These are phyloP conservation scores for Drosophila malerkotliana DNA, from an alignment of 1,140 invertebrate species.

Conservation along the genomic window DNA sequence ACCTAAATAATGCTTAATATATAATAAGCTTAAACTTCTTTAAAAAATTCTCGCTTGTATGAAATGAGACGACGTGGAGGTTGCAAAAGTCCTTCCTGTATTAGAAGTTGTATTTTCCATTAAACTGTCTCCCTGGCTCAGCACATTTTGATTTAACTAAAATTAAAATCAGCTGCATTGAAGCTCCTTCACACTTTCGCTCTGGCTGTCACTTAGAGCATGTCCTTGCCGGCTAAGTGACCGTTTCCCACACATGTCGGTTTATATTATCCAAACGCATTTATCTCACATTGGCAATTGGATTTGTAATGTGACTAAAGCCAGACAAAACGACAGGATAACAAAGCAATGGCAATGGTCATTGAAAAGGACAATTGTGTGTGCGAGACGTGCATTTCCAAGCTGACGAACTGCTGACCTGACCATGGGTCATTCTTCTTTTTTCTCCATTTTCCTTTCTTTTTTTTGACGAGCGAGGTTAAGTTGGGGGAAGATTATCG, in stretches of 20 bases:
- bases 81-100: slow-evolving; percentile 10
- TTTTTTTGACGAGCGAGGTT: background rate
- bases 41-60: background rate
- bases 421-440: slow-evolving; percentile 3
- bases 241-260: slow-evolving; percentile 50
- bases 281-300: slow-evolving; percentile 71
- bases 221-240: slow-evolving; percentile 43
- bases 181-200: slow-evolving; percentile 1
- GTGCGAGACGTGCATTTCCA: slow-evolving; percentile 35
- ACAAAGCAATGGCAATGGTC: slow-evolving; percentile 45
- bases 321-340: slow-evolving; percentile 53
- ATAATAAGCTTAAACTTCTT: background rate
- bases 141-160: slow-evolving; percentile 63
- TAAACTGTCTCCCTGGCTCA: slow-evolving; percentile 37
- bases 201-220: slow-evolving; percentile 35
- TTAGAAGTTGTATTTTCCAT: slow-evolving; percentile 1
- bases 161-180: slow-evolving; percentile 60
- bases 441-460: background rate
- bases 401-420: slow-evolving; percentile 44
- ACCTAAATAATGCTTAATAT: no score
- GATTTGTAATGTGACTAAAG: slow-evolving; percentile 55
- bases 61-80: background rate
- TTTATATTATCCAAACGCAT: slow-evolving; percentile 57
- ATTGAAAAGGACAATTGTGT: slow-evolving; percentile 56
- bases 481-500: slow-evolving; percentile 22